Base-by-base conservation (phyloP, 2,797 vertebrate species). In the Hippocampus kuda region DNA sequence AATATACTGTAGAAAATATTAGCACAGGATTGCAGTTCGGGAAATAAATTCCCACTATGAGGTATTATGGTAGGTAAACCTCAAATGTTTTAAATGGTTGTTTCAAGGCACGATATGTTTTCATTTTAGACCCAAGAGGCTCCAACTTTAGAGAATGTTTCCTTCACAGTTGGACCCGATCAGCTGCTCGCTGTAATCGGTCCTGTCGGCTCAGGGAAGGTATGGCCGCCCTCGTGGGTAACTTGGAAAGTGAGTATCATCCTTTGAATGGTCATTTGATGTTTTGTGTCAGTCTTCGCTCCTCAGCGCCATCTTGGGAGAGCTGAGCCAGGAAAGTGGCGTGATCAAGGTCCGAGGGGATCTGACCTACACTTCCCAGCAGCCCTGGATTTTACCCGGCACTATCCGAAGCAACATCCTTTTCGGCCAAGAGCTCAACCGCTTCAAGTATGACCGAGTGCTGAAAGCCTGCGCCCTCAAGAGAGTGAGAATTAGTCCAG, bases 331-430 rank as follows among this genome's bases (percentile, higher is more conserved):
- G 1, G 86, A 90, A 30, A 91, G 88, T 70, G 96, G 96, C 3
- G 79, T 90, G 42, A 83, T 97, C 73, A 93, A 86, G 0, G 87
- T 93, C 67, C 89, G 84, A 66, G 96, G 96, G 72, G 90, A 86
- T 70, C 86, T 98, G 26, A 94, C 93, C 3, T 99, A 97, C 42
- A 92, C 93, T 24, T 93, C 93, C 48, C 96, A 99, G 89, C 94
- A 95, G 79, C 93, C 97, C 16, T 99, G 96, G 94, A 94, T 99
- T 70, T 94, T 97, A 85, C 91, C 95, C 2, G 96, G 96, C n/a
- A 97, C 96, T 0, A 90, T 99, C 68, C 92, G 93, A 70, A 96
- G 94, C 85, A 99, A 99, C 83, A 98, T 99, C 84, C 88, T 99
- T 34, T 98, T 98, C 78, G 97, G 97, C 73, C 95, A 93, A 79